Evolutionary conservation across 2,888 invertebrate species (phyloP).

Genomic region (Ptychoptera albimana): DNA sequence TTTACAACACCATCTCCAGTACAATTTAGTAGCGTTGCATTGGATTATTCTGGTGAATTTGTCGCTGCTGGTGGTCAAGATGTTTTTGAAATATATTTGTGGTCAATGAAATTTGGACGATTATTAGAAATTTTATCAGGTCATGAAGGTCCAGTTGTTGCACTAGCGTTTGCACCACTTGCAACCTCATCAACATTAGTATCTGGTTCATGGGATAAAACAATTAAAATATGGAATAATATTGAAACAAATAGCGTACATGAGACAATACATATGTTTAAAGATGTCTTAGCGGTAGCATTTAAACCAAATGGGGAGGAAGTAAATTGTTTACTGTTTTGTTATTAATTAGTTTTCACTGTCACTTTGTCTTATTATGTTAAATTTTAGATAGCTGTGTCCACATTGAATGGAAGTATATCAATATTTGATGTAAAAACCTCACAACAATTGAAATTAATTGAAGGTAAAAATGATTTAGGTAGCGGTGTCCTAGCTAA

Average conservation of each 20-base stretch:
- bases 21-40: constrained; percentile 78
- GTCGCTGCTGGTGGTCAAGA: constrained; percentile 92
- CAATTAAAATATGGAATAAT: constrained; percentile 81
- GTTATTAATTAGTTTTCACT: neutral
- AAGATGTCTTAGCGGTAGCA: constrained; percentile 70
- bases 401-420: constrained; percentile 77
- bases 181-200: constrained; percentile 57
- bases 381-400: constrained; percentile 57
- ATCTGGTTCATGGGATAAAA: constrained; percentile 92
- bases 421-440: constrained; percentile 60
- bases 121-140: constrained; percentile 82
- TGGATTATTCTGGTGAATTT: constrained; percentile 83
- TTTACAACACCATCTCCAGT: constrained; percentile 81
- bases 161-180: constrained; percentile 63
- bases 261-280: constrained; percentile 60
- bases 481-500: constrained; percentile 68
- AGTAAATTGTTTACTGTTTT: no score
- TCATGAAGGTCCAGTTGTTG: constrained; percentile 83
- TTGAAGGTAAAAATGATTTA: constrained; percentile 83
- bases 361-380: neutral
- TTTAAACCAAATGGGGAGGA: constrained; percentile 85
- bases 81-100: constrained; percentile 87
- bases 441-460: constrained; percentile 52
- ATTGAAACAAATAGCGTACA: constrained; percentile 64
- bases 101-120: constrained; percentile 88